These are phyloP conservation scores for Lepilemur ruficaudatus DNA, from an alignment of 2,797 vertebrate species.

Conservation along the genomic window DNA sequence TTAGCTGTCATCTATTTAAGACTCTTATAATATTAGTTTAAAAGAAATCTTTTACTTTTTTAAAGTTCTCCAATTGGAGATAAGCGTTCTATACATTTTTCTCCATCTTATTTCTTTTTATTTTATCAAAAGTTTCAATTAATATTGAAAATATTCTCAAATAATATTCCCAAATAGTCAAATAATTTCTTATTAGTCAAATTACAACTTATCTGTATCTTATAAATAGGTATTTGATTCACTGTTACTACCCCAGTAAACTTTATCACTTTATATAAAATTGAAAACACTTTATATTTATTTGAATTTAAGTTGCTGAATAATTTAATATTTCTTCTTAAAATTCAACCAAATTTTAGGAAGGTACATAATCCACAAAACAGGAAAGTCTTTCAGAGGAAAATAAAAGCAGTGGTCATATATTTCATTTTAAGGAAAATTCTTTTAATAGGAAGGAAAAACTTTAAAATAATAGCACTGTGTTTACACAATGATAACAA, in stretches of 20 bases:
- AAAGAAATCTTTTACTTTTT: not conserved
- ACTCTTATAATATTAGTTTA: not conserved
- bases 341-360: not conserved
- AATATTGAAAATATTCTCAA: not conserved
- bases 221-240: not conserved
- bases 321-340: slow-evolving; percentile 35
- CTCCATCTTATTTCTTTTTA: not conserved
- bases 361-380: not conserved
- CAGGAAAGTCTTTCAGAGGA: not conserved
- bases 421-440: slow-evolving; percentile 21
- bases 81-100: slow-evolving; percentile 1
- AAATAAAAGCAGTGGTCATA: not conserved
- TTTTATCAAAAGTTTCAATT: not conserved
- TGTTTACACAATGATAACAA: not conserved
- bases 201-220: not conserved
- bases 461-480: not conserved
- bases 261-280: slow-evolving; percentile 11
- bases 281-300: not conserved
- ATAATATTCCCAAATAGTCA: not conserved
- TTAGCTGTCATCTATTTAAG: not conserved
- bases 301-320: slow-evolving; percentile 6
- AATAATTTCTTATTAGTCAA: not conserved
- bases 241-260: not conserved
- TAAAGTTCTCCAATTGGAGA: not conserved
- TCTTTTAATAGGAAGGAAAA: not conserved